These are phyloP conservation scores for Pseudobourletiella spinata DNA, from an alignment of 1,140 invertebrate species.

Conservation along the genomic window DNA sequence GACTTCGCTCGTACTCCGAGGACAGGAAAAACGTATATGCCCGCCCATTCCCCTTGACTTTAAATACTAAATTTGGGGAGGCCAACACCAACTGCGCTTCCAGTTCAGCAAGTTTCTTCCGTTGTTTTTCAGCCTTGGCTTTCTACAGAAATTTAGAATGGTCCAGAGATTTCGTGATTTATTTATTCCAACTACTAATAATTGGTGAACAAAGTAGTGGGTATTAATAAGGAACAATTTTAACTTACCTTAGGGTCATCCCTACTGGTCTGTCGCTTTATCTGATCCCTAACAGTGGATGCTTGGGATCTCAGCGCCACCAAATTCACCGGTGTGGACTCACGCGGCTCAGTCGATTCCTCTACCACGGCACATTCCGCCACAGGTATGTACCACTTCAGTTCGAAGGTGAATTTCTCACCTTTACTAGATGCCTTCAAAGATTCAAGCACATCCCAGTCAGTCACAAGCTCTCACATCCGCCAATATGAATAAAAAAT, in stretches of 20 bases:
- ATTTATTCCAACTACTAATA: background rate
- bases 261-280: conserved; percentile 62
- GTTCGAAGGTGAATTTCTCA: conserved; percentile 81
- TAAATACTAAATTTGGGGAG: conserved; percentile 77
- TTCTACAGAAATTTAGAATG: conserved; percentile 21
- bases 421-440: conserved; percentile 56
- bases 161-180: background rate
- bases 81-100: conserved; percentile 81
- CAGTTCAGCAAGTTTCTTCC: conserved; percentile 77
- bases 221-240: too few species aligned
- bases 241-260: conserved; percentile 51
- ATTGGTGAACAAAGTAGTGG: background rate
- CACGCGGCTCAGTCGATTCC: conserved; percentile 52
- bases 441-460: too few species aligned
- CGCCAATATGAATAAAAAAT: too few species aligned
- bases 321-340: conserved; percentile 69
- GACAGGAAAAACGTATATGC: conserved; percentile 79
- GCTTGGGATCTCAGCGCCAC: conserved; percentile 74
- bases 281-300: conserved; percentile 72
- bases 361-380: conserved; percentile 63
- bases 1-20: conserved; percentile 83
- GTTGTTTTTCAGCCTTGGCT: conserved; percentile 65
- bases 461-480: too few species aligned
- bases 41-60: conserved; percentile 54
- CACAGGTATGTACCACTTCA: conserved; percentile 83